phyloP scores from a whole-genome alignment of 2,797 vertebrate genomes.

The Lacerta bilineata region DNA sequence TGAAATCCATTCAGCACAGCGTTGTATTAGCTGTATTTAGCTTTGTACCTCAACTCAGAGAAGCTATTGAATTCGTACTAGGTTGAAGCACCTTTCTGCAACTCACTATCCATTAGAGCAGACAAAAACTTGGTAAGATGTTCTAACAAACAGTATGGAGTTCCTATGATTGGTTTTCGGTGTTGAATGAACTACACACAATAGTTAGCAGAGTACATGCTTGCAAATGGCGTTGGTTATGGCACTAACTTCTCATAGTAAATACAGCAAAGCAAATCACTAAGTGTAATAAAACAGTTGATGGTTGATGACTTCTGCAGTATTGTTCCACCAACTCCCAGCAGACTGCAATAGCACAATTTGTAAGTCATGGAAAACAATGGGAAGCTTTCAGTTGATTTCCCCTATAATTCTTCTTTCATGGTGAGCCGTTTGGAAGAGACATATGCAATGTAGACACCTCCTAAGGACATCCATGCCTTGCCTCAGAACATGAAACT shows the following conservation, averaged over 20 bases:
- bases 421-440: background rate
- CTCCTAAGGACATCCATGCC: background rate
- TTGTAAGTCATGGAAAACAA: background rate
- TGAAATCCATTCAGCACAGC: conserved; percentile 37
- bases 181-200: conserved; percentile 59
- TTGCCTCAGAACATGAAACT: background rate
- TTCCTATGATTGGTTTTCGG: conserved; percentile 50
- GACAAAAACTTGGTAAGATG: conserved; percentile 40
- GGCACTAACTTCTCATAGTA: conserved; percentile 44
- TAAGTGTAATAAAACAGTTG: conserved; percentile 49
- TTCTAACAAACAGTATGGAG: conserved; percentile 40
- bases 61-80: conserved; percentile 28
- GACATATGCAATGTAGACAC: background rate
- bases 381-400: background rate
- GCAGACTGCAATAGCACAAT: background rate
- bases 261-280: conserved; percentile 57
- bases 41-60: conserved; percentile 52
- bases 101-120: background rate
- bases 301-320: conserved; percentile 56
- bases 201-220: conserved; percentile 43
- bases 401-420: background rate
- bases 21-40: conserved; percentile 43
- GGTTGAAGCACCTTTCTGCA: background rate
- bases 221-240: conserved; percentile 53
- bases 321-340: background rate